phyloP scores from a whole-genome alignment of 2,888 invertebrate species.

The Scaptomyza reducta region DNA sequence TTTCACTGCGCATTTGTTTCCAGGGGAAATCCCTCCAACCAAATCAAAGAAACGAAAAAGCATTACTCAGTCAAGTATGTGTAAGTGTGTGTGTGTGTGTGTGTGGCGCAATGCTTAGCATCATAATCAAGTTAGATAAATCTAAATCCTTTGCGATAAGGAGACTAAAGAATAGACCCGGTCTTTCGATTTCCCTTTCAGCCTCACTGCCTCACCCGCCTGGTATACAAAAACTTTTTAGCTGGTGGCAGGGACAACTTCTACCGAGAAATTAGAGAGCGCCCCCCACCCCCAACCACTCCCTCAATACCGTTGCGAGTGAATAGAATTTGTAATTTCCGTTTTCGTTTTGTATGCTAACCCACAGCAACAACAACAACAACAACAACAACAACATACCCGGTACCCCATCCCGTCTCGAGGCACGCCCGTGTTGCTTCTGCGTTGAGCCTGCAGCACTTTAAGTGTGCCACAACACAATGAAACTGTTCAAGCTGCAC shows the following conservation, averaged over 20 bases:
- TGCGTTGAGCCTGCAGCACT: slow-evolving; percentile 40
- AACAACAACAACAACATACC: slow-evolving; percentile 1
- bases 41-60: neutral
- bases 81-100: slow-evolving; percentile 7
- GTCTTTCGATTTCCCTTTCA: slow-evolving; percentile 26
- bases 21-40: neutral
- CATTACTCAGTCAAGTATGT: slow-evolving; percentile 15
- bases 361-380: slow-evolving; percentile 39
- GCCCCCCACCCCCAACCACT: slow-evolving; percentile 25
- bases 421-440: neutral
- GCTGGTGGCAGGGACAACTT: slow-evolving; percentile 16
- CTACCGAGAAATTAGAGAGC: slow-evolving; percentile 64
- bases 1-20: slow-evolving; percentile 63
- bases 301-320: slow-evolving; percentile 66
- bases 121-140: slow-evolving; percentile 79
- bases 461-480: slow-evolving; percentile 37
- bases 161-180: slow-evolving; percentile 66
- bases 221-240: slow-evolving; percentile 32
- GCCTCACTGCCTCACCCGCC: slow-evolving; percentile 15
- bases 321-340: slow-evolving; percentile 79
- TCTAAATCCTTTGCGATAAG: slow-evolving; percentile 78
- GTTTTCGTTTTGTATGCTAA: slow-evolving; percentile 76
- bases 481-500: slow-evolving; percentile 39
- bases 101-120: slow-evolving; percentile 51
- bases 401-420: neutral